A percentile compares a stretch with the other conserved stretches of the same genome.
Conservation (phyloP, 2,888 invertebrate genomes). For the Platycnemis pennipes region DNA sequence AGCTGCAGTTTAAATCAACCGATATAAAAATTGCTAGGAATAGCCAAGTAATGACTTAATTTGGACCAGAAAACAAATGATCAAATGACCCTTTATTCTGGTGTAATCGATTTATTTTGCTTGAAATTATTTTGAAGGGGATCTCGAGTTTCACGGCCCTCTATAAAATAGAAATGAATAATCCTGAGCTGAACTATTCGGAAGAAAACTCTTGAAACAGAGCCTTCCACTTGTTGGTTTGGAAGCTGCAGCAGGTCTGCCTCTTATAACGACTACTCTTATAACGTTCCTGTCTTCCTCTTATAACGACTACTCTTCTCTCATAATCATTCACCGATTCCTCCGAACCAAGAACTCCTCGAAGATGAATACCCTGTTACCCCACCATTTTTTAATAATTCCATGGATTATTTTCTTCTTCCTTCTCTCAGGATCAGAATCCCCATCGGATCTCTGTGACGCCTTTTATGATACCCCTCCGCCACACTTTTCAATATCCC, state of each 20-base stretch:
- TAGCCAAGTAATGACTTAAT: too few species aligned
- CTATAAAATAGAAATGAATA: background rate
- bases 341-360: too few species aligned
- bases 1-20: too few species aligned
- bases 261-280: background rate
- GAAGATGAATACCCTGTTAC: background rate
- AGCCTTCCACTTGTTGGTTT: conserved; percentile 59
- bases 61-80: too few species aligned
- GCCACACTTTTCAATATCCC: conserved; percentile 32
- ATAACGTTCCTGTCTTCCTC: background rate
- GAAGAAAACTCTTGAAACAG: background rate
- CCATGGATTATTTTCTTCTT: background rate
- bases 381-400: background rate
- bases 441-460: background rate
- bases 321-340: background rate
- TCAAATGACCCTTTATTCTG: background rate
- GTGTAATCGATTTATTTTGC: background rate
- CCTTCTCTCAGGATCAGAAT: conserved; percentile 28
- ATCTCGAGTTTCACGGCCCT: background rate
- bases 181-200: background rate
- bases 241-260: background rate
- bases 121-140: background rate
- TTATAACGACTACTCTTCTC: background rate
- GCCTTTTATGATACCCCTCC: conserved; percentile 26
- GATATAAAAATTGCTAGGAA: too few species aligned